Conservation (phyloP, 2,113 vertebrate species). For the Nipponia nippon region DNA sequence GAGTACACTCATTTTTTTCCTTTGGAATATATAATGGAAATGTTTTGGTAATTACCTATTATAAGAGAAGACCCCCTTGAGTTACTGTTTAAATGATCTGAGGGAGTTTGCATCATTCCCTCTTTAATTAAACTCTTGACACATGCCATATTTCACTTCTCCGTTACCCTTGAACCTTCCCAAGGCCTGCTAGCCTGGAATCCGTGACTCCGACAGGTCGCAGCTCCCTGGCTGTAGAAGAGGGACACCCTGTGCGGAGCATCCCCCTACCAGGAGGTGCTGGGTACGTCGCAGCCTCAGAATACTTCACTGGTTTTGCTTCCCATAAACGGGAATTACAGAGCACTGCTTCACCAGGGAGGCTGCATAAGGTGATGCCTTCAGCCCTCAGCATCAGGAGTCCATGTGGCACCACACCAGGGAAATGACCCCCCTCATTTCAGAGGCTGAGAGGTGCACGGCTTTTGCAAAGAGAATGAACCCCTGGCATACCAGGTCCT, state of each 20-base stretch:
- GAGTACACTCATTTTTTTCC: neutral
- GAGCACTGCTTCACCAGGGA: neutral
- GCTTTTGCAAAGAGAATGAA: neutral
- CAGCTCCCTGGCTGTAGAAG: neutral
- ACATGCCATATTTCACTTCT: neutral
- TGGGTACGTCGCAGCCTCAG: rapidly evolving
- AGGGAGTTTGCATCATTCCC: neutral
- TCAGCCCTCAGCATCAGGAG: neutral
- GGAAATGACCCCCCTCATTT: rapidly evolving
- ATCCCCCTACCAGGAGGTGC: neutral
- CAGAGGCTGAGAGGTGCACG: rapidly evolving
- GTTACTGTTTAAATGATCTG: neutral
- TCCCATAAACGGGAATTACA: neutral
- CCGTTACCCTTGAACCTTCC: neutral
- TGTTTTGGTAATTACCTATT: neutral
- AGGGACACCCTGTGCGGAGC: rapidly evolving
- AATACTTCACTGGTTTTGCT: rapidly evolving
- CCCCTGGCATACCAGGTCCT: rapidly evolving
- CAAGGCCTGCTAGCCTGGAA: neutral
- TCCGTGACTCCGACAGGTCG: rapidly evolving
- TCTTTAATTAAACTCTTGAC: conserved; percentile 4
- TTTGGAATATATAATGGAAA: neutral
- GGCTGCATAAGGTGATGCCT: rapidly evolving
- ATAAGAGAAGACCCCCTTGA: neutral
- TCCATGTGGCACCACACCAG: rapidly evolving